Percentiles rank a stretch among this genome's conserved stretches.
Conservation (phyloP, 2,797 vertebrate genomes). For the Onychomys leucogaster region DNA sequence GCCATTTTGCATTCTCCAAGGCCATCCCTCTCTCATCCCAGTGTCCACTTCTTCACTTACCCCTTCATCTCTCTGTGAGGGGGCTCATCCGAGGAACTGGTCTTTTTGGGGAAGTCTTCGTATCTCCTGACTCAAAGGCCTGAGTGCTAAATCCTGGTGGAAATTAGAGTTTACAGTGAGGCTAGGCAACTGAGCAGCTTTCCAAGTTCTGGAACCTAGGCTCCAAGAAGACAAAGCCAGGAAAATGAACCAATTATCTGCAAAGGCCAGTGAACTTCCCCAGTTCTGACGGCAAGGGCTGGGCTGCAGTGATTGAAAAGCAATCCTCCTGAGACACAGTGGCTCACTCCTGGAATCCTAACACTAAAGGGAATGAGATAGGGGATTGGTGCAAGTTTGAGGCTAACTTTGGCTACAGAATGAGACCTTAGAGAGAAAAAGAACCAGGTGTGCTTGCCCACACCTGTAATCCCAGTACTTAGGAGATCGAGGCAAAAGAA, state of each 20-base stretch:
- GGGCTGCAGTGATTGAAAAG: background rate
- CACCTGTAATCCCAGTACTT: background rate
- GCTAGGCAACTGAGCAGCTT: background rate
- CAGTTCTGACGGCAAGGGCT: background rate
- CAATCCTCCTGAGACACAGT: background rate
- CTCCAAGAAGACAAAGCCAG: conserved; percentile 21
- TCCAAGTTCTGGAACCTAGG: background rate
- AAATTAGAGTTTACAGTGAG: conserved; percentile 56
- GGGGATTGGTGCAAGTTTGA: background rate
- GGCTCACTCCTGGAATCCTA: background rate
- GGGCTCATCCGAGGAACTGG: conserved; percentile 81
- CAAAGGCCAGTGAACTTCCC: background rate
- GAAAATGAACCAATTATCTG: conserved; percentile 1
- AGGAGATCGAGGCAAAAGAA: background rate
- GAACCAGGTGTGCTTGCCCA: background rate
- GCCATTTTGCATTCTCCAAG: background rate
- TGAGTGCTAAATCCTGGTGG: conserved; percentile 67
- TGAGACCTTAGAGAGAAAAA: background rate
- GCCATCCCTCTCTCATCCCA: background rate
- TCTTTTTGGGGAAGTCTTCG: conserved; percentile 45
- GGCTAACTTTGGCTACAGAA: background rate
- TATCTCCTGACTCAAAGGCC: conserved; percentile 36
- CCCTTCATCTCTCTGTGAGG: conserved; percentile 86
- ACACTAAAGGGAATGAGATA: background rate
- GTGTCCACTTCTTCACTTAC: conserved; percentile 75